Evolutionary conservation across 2,113 vertebrate genomes (phyloP), one percentile per base, ranked within the genome.

Genomic region (Oryzias woworae): DNA sequence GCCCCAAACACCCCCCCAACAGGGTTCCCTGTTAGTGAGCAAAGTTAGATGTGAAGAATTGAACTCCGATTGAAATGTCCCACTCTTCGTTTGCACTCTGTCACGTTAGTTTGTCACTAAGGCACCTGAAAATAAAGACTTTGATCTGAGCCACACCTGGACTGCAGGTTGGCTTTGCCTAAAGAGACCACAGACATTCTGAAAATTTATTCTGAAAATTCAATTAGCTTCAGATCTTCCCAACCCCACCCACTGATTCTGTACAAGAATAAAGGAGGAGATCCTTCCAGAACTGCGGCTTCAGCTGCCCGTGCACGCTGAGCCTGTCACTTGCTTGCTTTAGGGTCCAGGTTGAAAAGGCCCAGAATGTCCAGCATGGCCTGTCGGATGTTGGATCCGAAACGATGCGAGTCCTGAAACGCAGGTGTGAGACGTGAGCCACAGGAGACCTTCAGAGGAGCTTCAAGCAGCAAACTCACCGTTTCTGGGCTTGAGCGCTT

Each of bases 401-500:
- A 98, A 41, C 96, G 96, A 56, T 96, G 95, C 0, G 96, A 99
- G 75, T 98, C 94, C 97, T 99, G 47, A 28, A 62, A 58, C 8
- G 36, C 36, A 36, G 36, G 36, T 1, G 10, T 36, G 0, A 3
- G 36, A 3, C 36, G 10, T 4, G 3, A 59, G 12, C 23, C 23
- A 17, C 14, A 13, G 47, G 0, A 16, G 1, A 4, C 15, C 65
- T 73, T 52, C 5, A 4, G 43, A 4, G 36, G 26, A 16, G 1
- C 1, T 5, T 48, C 14, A 36, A 49, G 15, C 14, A 42, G 60
- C 0, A 6, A 47, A 89, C 94, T 91, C 81, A 98, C 97, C 0
- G 96, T 98, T 81, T 98, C 94, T 7, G 91, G 90, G 80, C 96
- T 94, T 48, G 96, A 98, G 71, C 92, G 47, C 90, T 99, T 99